A percentile compares a stretch with the other conserved stretches of the same genome.
Conservation (phyloP, 2,797 vertebrate genomes). For the Amniataba percoides region DNA sequence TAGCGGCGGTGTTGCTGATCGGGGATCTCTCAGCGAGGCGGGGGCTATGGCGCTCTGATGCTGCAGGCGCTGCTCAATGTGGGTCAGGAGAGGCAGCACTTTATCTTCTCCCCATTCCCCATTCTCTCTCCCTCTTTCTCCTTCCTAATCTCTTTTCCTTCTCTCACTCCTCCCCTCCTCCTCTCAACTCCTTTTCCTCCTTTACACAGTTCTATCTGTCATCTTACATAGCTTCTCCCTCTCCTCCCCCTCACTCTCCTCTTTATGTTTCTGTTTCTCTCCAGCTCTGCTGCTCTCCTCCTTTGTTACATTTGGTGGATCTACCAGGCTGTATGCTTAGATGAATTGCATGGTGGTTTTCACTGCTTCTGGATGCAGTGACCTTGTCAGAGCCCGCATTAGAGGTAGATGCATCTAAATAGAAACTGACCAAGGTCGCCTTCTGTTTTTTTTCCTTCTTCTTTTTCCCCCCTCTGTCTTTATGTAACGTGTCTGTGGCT, state of each 20-base stretch:
- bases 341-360: slow-evolving; percentile 46
- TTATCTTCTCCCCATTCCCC: slow-evolving; percentile 61
- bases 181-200: slow-evolving; percentile 36
- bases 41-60: slow-evolving; percentile 79
- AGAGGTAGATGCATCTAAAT: slow-evolving; percentile 50
- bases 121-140: slow-evolving; percentile 46
- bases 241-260: slow-evolving; percentile 54
- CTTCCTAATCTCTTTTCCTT: slow-evolving; percentile 60
- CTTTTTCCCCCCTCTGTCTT: slow-evolving; percentile 39
- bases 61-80: slow-evolving; percentile 86
- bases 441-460: slow-evolving; percentile 17
- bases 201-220: slow-evolving; percentile 48
- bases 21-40: slow-evolving; percentile 78
- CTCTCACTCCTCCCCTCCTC: slow-evolving; percentile 7
- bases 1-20: slow-evolving; percentile 68
- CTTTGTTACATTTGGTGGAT: slow-evolving; percentile 76
- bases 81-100: slow-evolving; percentile 85
- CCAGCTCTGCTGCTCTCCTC: slow-evolving; percentile 57
- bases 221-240: slow-evolving; percentile 53
- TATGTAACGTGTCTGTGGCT: slow-evolving; percentile 65
- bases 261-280: slow-evolving; percentile 56
- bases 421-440: slow-evolving; percentile 66
- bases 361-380: slow-evolving; percentile 59
- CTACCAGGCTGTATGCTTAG: slow-evolving; percentile 53
- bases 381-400: slow-evolving; percentile 73